Evolutionary conservation across 2,113 vertebrate species (phyloP).

Genomic region (Aramus guarauna): DNA sequence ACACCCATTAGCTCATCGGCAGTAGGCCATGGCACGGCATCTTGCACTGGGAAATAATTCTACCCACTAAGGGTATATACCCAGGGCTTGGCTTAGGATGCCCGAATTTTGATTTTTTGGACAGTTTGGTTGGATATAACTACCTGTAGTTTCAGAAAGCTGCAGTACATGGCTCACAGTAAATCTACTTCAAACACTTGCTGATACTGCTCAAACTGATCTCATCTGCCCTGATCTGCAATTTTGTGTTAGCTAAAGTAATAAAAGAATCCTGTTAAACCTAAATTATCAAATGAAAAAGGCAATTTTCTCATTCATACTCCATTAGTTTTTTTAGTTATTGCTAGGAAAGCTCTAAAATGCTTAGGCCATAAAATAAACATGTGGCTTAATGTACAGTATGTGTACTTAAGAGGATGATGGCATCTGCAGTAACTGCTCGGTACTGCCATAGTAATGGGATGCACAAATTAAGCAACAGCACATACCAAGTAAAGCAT

Average conservation of each 20-base stretch:
- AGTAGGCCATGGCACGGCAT: background rate
- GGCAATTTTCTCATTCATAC: constrained; percentile 54
- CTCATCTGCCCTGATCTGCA: constrained; percentile 43
- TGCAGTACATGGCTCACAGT: background rate
- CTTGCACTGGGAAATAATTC: background rate
- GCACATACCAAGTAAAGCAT: background rate
- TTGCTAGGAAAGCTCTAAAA: constrained; percentile 55
- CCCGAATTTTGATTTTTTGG: constrained; percentile 5
- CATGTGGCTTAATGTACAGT: constrained; percentile 66
- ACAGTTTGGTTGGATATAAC: background rate
- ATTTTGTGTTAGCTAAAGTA: constrained; percentile 53
- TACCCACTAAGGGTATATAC: background rate
- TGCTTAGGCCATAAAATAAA: constrained; percentile 61
- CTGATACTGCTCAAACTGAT: constrained; percentile 24
- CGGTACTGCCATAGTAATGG: constrained; percentile 8
- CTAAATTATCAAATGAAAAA: constrained; percentile 52
- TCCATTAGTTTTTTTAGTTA: constrained; percentile 57
- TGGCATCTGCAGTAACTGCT: constrained; percentile 51
- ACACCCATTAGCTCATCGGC: background rate
- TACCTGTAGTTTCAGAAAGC: constrained; percentile 15
- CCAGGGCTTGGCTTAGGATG: background rate
- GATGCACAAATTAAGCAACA: constrained; percentile 40
- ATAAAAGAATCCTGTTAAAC: constrained; percentile 59
- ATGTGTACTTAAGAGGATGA: constrained; percentile 54
- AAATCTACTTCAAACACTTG: constrained; percentile 1